Evolutionary conservation across 2,113 vertebrate species (phyloP).

Genomic region (Dipodomys merriami): DNA sequence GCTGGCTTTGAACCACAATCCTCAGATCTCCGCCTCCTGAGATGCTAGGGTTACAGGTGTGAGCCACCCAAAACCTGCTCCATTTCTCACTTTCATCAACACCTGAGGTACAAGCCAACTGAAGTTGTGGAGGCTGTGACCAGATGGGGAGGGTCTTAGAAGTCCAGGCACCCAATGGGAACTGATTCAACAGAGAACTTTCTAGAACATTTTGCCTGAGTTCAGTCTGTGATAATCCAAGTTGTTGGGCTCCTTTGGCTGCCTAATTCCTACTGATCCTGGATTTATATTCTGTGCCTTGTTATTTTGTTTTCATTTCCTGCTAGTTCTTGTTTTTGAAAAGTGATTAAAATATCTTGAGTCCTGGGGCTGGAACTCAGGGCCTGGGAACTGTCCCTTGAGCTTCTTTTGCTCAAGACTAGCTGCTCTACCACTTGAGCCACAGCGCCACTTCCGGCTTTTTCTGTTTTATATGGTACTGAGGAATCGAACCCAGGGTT

Average conservation of each 20-base stretch:
- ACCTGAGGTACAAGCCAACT: background rate
- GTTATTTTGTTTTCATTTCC: background rate
- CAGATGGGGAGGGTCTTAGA: too few species aligned
- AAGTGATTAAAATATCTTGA: background rate
- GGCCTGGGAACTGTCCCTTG: too few species aligned
- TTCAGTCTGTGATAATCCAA: background rate
- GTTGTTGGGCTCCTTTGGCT: background rate
- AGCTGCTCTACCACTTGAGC: too few species aligned
- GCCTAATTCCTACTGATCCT: background rate
- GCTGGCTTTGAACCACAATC: too few species aligned
- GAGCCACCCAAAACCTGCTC: too few species aligned
- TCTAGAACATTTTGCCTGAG: background rate
- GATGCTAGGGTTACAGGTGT: too few species aligned
- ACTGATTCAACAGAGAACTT: background rate
- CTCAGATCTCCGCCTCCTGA: background rate
- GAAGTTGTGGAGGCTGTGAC: background rate
- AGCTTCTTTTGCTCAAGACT: too few species aligned
- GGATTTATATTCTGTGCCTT: background rate
- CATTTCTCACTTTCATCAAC: too few species aligned
- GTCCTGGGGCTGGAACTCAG: background rate
- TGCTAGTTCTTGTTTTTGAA: background rate
- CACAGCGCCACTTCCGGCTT: background rate
- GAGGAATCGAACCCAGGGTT: too few species aligned
- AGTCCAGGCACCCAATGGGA: background rate
- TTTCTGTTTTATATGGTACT: too few species aligned